Conservation (phyloP, 2,888 invertebrate genomes). For the Polydrusus tereticollis region DNA sequence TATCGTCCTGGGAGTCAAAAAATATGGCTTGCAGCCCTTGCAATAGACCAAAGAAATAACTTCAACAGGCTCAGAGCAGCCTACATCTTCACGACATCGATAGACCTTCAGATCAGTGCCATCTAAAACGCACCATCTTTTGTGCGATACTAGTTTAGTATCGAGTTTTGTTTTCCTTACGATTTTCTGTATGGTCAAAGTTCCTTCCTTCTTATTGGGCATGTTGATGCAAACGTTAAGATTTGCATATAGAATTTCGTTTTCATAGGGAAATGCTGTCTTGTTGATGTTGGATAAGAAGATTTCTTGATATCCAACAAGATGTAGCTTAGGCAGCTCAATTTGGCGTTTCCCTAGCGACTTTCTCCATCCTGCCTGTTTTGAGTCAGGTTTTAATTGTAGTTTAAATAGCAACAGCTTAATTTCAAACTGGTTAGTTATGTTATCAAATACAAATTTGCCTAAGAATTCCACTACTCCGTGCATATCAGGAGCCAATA, state of each 20-base stretch:
- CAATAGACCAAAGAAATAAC: neutral
- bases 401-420: neutral
- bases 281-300: neutral
- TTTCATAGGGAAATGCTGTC: neutral
- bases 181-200: neutral
- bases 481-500: neutral
- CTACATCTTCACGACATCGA: neutral
- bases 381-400: neutral
- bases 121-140: constrained; percentile 7
- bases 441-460: neutral
- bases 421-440: neutral
- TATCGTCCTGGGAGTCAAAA: neutral
- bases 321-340: neutral
- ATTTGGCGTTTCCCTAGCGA: neutral
- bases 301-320: neutral
- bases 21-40: neutral
- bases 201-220: neutral
- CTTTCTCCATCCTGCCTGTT: neutral
- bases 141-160: neutral
- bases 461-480: neutral
- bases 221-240: neutral
- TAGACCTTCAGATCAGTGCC: constrained; percentile 13
- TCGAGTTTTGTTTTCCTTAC: neutral
- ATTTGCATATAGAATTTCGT: constrained; percentile 6
- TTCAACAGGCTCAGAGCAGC: neutral